Base-by-base conservation (phyloP, 2,888 invertebrate genomes). In the Noctua pronuba region DNA sequence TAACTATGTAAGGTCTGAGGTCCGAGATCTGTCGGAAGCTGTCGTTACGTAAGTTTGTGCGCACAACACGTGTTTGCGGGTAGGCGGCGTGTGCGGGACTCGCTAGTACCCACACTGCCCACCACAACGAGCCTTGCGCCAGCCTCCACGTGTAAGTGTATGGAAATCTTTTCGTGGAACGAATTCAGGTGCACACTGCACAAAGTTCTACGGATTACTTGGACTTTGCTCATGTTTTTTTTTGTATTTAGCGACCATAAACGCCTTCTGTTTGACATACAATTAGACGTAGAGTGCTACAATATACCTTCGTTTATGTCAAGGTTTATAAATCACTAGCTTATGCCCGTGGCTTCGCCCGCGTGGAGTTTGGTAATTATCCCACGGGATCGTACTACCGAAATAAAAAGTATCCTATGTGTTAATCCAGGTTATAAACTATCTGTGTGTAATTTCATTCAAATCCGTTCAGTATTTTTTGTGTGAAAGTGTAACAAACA, bases 41-140 rank as follows among this genome's bases (percentile, higher is more conserved):
- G 49, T 55, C 6, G 58, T 62, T 41, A 60, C 60, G 81, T n/a
- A 74, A 74, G 46, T 52, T 44, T 44, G n/a, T 28, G 44, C 3
- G 38, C 16, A 18, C 38, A 44, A 49, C 68, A 80, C 81, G 80
- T 82, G 75, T 84, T 16, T 31, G 73, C 55, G 38, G 31, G 24
- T 21, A 13, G 44, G 49, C 41, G 44, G 49, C 41, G 38, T 55
- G n/a, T 52, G 58, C 64, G 31, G 10, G 41, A 13, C 55, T 16
- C 16, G 16, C 11, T 11, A n/a, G 52, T 65, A 28, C 41, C 64
- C 35, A 11, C 28, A n/a, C n/a, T 65, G n/a, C 41, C 64, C 35
- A 11, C 28, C 21, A 58, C 44, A 44, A 82, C 55, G 28, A 49
- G n/a, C 52, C 64, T 58, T 16, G 58, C 31, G 24, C 44, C 13